Conservation (phyloP, 2,888 invertebrate genomes). For the Bellardia bayeri region DNA sequence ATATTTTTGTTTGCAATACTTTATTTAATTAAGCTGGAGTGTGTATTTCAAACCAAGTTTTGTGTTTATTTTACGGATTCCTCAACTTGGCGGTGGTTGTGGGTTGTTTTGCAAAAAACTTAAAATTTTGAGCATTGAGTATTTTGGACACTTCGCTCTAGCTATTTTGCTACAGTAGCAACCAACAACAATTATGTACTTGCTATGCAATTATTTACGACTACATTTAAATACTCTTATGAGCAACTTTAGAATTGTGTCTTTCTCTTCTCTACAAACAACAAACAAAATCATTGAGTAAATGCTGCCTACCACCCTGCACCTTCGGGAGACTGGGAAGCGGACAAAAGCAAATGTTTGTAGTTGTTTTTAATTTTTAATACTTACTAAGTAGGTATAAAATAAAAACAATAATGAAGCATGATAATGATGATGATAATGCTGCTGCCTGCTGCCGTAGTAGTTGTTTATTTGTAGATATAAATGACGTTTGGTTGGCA, state of each 20-base stretch:
- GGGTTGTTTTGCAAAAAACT: not conserved
- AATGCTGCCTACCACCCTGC: not conserved
- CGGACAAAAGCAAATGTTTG: constrained; percentile 54
- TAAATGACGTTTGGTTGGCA: constrained; percentile 38
- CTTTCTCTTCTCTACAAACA: constrained; percentile 33
- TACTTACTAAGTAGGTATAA: constrained; percentile 4
- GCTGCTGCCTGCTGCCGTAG: constrained; percentile 14
- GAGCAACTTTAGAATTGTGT: constrained; percentile 56
- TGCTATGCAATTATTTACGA: constrained; percentile 34
- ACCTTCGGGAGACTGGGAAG: constrained; percentile 1
- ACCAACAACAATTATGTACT: not conserved
- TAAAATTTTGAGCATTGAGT: constrained; percentile 50
- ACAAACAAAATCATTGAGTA: constrained; percentile 50
- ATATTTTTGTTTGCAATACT: not conserved
- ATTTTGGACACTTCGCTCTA: constrained; percentile 26
- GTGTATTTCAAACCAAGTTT: not conserved
- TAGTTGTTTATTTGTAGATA: constrained; percentile 22
- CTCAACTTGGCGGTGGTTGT: not conserved
- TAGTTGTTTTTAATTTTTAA: constrained; percentile 42
- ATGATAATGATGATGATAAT: not conserved
- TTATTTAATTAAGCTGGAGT: not conserved
- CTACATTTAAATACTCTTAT: constrained; percentile 47
- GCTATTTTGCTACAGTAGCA: not conserved
- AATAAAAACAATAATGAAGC: constrained; percentile 30
- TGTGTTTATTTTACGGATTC: not conserved